These are phyloP conservation scores for Tanytarsus gracilentus DNA, from an alignment of 2,888 invertebrate genomes.

Conservation along the genomic window DNA sequence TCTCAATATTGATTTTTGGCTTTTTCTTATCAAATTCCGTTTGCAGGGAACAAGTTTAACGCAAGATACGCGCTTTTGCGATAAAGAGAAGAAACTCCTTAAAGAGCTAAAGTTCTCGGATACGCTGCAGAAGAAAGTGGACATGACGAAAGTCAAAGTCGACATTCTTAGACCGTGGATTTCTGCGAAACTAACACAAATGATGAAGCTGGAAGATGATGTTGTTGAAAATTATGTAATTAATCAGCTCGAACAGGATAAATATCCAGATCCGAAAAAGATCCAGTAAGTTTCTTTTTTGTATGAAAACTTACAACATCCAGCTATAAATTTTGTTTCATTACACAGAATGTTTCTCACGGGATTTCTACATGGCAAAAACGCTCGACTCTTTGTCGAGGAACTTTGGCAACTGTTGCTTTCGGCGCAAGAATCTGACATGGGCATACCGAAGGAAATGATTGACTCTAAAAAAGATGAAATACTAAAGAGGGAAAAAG, in stretches of 20 bases:
- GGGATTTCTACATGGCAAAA: slow-evolving; percentile 95
- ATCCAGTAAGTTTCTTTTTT: slow-evolving; percentile 58
- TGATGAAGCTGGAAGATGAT: slow-evolving; percentile 96
- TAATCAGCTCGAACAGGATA: slow-evolving; percentile 90
- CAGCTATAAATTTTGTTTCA: neutral
- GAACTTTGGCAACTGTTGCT: slow-evolving; percentile 93
- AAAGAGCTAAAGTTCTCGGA: slow-evolving; percentile 99
- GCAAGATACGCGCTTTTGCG: slow-evolving; percentile 98
- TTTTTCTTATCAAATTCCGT: neutral
- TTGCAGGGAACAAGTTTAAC: slow-evolving; percentile 92
- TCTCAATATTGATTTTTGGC: neutral
- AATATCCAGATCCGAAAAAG: slow-evolving; percentile 94
- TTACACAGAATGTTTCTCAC: slow-evolving; percentile 78
- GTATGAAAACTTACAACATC: neutral
- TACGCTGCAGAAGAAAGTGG: slow-evolving; percentile 89
- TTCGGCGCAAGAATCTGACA: slow-evolving; percentile 90
- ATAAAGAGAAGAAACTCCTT: slow-evolving; percentile 98
- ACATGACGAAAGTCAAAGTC: slow-evolving; percentile 96
- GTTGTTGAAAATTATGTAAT: slow-evolving; percentile 98
- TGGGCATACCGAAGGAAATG: slow-evolving; percentile 90
- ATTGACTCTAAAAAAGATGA: slow-evolving; percentile 96
- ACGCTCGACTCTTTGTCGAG: slow-evolving; percentile 94
- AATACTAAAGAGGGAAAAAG: slow-evolving; percentile 66
- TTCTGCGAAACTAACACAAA: slow-evolving; percentile 89
- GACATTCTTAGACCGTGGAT: slow-evolving; percentile 99